These are phyloP conservation scores for Camponotus pennsylvanicus DNA, from an alignment of 1,140 invertebrate genomes.

Conservation along the genomic window DNA sequence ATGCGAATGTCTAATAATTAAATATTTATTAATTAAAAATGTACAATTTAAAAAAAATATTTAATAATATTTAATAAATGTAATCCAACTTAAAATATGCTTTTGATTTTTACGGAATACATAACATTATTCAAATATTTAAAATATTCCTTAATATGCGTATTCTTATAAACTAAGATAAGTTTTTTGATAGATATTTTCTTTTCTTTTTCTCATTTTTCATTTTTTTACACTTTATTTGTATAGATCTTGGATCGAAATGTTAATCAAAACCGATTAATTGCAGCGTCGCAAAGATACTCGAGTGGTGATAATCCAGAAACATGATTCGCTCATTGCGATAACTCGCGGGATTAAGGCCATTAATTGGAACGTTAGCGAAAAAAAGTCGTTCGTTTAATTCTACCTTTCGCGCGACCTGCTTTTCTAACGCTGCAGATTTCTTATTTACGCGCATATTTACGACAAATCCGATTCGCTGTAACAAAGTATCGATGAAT, in stretches of 20 bases:
- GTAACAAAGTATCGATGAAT: constrained; percentile 2
- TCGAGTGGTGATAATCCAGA: constrained; percentile 32
- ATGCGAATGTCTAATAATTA: background rate
- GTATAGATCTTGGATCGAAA: background rate
- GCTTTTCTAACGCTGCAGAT: constrained; percentile 56
- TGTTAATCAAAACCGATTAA: constrained; percentile 13
- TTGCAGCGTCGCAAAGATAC: background rate
- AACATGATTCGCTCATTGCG: constrained; percentile 36
- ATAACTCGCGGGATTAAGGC: constrained; percentile 44
- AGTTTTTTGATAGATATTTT: background rate
- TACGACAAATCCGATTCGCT: constrained; percentile 13
- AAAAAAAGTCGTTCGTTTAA: constrained; percentile 53
- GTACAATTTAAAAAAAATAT: background rate
- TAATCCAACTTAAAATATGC: too few relatives aligned
- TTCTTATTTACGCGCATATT: constrained; percentile 14
- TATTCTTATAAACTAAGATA: background rate
- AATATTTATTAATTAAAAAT: background rate
- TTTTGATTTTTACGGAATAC: background rate
- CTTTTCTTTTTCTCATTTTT: background rate
- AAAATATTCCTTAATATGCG: background rate
- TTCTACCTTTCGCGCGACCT: constrained; percentile 47
- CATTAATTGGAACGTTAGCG: constrained; percentile 51
- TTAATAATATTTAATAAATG: too few relatives aligned
- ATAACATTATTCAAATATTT: background rate
- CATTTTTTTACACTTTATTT: background rate